Percentiles rank a stretch among this genome's conserved stretches.
These are phyloP conservation scores for Oophaga pumilio DNA, from an alignment of 2,113 vertebrate genomes.

Conservation along the genomic window DNA sequence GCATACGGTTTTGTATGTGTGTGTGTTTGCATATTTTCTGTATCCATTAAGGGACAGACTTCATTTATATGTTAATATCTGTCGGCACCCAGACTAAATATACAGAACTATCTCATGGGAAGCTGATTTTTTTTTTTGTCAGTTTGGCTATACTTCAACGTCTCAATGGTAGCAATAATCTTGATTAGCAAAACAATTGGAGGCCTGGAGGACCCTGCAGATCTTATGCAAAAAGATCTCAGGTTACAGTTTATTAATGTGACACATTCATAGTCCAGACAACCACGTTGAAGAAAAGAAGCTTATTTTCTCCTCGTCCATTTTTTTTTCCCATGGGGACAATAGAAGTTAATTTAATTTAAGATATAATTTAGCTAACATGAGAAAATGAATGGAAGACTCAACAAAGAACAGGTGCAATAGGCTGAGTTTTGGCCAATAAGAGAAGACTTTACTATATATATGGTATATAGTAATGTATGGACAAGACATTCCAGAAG, in stretches of 20 bases:
- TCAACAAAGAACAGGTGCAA: not conserved
- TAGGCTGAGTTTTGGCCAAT: not conserved
- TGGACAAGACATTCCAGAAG: not conserved
- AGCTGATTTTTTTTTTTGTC: constrained; percentile 84
- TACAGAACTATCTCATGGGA: constrained; percentile 86
- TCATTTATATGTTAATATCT: constrained; percentile 89
- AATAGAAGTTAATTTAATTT: constrained; percentile 81
- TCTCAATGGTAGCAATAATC: constrained; percentile 85
- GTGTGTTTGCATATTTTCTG: constrained; percentile 82
- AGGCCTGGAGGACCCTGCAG: constrained; percentile 69
- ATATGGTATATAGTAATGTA: not conserved
- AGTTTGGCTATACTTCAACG: constrained; percentile 78
- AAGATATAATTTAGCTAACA: constrained; percentile 29
- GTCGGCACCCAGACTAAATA: constrained; percentile 76
- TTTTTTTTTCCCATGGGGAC: constrained; percentile 65
- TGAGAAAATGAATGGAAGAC: not conserved
- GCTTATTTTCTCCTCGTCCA: constrained; percentile 66
- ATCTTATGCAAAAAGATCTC: constrained; percentile 70
- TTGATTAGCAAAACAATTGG: constrained; percentile 88
- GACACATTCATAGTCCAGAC: constrained; percentile 69
- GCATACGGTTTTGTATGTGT: constrained; percentile 72
- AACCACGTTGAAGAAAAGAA: constrained; percentile 70
- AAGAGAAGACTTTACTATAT: constrained; percentile 59
- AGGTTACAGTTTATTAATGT: constrained; percentile 77
- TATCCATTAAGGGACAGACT: constrained; percentile 78